Evolutionary conservation across 1,140 invertebrate genomes (phyloP).

Genomic region (Drosophila sproati): DNA sequence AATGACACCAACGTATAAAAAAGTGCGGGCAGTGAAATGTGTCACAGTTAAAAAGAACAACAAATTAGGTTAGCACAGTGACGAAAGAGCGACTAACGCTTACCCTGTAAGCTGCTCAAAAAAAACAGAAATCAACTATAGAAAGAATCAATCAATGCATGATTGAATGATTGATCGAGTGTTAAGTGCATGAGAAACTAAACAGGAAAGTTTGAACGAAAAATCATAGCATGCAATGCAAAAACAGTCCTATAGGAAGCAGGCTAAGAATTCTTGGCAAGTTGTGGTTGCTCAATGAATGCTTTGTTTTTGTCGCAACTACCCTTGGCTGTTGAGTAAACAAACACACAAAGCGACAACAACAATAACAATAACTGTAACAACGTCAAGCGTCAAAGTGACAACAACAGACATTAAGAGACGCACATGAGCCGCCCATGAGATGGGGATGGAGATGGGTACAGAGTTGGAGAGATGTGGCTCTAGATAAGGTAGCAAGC

Average conservation of each 20-base stretch:
- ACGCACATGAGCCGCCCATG: conserved; percentile 43
- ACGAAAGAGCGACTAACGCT: background rate
- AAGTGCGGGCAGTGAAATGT: conserved; percentile 69
- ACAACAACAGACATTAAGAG: conserved; percentile 71
- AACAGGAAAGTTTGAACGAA: background rate
- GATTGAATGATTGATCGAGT: background rate
- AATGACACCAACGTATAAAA: conserved; percentile 54
- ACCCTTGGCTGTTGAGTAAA: conserved; percentile 13
- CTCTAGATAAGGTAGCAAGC: conserved; percentile 22
- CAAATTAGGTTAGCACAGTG: background rate
- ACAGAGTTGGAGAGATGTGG: conserved; percentile 8
- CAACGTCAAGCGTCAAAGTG: conserved; percentile 74
- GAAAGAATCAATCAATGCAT: too few relatives aligned
- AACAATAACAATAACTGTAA: conserved; percentile 31
- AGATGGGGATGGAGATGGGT: conserved; percentile 21
- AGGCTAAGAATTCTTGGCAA: background rate
- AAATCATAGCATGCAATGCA: background rate
- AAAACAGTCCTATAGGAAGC: background rate
- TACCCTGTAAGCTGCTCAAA: background rate
- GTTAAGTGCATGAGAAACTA: background rate
- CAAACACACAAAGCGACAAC: conserved; percentile 7
- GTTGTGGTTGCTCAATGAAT: background rate
- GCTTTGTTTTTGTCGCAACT: conserved; percentile 6
- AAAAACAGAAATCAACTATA: background rate
- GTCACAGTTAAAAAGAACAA: conserved; percentile 47